These are phyloP conservation scores for Morinoia aosen DNA, from an alignment of 2,888 invertebrate species.

Conservation along the genomic window DNA sequence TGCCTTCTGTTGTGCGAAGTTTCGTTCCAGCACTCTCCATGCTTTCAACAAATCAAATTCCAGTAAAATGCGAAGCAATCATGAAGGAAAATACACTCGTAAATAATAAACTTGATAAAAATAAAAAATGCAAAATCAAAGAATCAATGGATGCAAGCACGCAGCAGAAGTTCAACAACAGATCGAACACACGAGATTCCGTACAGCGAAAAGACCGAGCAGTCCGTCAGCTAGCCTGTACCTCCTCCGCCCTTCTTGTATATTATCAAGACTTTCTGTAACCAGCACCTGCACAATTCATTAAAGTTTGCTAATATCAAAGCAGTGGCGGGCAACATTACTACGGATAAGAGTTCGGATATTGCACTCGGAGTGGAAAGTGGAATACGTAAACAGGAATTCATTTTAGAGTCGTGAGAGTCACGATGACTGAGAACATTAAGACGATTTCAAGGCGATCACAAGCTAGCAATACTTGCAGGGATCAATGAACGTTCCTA, in stretches of 20 bases:
- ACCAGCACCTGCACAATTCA: not conserved
- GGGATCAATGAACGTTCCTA: not conserved
- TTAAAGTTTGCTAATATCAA: not conserved
- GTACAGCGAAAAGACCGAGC: conserved; percentile 27
- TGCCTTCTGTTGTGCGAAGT: not conserved
- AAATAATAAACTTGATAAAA: not conserved
- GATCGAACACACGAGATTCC: not conserved
- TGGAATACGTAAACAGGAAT: not conserved
- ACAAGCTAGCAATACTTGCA: not conserved
- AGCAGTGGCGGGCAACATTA: not conserved
- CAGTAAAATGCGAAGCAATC: not conserved
- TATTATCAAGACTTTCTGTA: not conserved
- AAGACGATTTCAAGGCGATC: not conserved
- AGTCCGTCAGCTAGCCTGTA: not conserved
- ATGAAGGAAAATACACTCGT: not conserved
- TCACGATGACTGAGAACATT: not conserved
- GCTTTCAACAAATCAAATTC: not conserved
- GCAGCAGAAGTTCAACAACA: not conserved
- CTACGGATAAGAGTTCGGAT: not conserved
- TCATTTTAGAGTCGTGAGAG: not conserved
- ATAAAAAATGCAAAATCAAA: conserved; percentile 1
- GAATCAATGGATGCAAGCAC: conserved; percentile 1
- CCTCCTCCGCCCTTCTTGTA: not conserved
- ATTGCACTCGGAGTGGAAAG: not conserved
- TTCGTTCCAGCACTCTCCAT: not conserved